Conservation (phyloP, 37 sponge, comb jelly and placozoan species). For the Agelas oroides region DNA sequence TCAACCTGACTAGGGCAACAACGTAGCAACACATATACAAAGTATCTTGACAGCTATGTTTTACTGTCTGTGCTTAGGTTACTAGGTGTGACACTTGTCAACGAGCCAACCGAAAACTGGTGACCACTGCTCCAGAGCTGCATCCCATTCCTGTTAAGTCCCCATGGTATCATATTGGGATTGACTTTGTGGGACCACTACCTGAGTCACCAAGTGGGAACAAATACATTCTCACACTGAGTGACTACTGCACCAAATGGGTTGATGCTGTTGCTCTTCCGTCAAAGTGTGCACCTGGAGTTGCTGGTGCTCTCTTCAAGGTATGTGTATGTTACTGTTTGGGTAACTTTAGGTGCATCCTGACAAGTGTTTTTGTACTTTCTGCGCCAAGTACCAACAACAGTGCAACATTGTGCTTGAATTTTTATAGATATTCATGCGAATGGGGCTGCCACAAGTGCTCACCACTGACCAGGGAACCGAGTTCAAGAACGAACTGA, state of each 20-base stretch:
- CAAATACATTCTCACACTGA: slow-evolving; percentile 61
- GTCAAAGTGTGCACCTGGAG: slow-evolving; percentile 44
- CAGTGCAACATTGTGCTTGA: not conserved
- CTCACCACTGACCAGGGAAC: slow-evolving; percentile 38
- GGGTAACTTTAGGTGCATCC: not conserved
- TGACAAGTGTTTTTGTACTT: too few relatives aligned
- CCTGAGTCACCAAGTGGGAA: slow-evolving; percentile 31
- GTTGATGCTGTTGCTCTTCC: slow-evolving; percentile 66
- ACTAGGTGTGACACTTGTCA: slow-evolving; percentile 67
- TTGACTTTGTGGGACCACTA: slow-evolving; percentile 75
- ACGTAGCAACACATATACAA: too few relatives aligned
- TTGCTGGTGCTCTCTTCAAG: slow-evolving; percentile 72
- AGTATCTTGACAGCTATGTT: too few relatives aligned
- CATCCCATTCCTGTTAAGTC: slow-evolving; percentile 74
- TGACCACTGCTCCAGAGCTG: slow-evolving; percentile 53
- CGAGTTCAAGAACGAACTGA: slow-evolving; percentile 61
- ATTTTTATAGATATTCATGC: slow-evolving; percentile 59
- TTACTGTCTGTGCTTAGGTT: slow-evolving; percentile 15
- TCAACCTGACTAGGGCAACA: too few relatives aligned
- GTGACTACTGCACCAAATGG: slow-evolving; percentile 77
- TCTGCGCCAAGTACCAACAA: too few relatives aligned
- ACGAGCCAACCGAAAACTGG: slow-evolving; percentile 47
- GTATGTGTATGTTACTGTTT: slow-evolving; percentile 15
- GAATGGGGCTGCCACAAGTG: slow-evolving; percentile 47
- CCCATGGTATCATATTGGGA: slow-evolving; percentile 76